Percentiles rank a stretch among this genome's conserved stretches.
These are phyloP conservation scores for Caenorhabditis sp. DNA, from an alignment of 2,888 invertebrate species.

Conservation along the genomic window DNA sequence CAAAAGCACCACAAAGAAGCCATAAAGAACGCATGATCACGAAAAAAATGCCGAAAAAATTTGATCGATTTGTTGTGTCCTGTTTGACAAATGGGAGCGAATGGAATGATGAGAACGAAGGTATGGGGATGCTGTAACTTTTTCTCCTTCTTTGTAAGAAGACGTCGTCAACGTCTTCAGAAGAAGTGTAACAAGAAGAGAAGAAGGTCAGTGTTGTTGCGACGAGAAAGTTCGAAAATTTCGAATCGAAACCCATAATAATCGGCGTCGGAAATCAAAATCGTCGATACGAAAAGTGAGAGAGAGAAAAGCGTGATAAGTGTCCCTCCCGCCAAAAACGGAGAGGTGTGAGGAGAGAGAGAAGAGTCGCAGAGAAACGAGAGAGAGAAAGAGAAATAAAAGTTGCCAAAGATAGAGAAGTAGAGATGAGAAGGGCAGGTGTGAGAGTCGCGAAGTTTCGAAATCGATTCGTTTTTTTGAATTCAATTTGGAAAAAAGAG, in stretches of 20 bases:
- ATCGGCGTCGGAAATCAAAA: neutral
- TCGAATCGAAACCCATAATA: too few species aligned
- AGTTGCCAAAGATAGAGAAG: conserved; percentile 10
- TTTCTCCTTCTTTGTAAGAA: conserved; percentile 4
- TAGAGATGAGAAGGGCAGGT: conserved; percentile 15
- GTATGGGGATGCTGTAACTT: conserved; percentile 34
- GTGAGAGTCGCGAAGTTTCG: neutral
- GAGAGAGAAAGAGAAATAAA: conserved; percentile 1
- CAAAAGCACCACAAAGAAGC: too few species aligned
- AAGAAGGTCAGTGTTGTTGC: conserved; percentile 3
- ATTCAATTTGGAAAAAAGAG: conserved; percentile 26
- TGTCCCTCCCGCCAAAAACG: neutral
- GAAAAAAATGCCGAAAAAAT: neutral
- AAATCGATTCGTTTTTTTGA: neutral
- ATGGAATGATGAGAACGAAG: conserved; percentile 13
- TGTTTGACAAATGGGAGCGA: conserved; percentile 40
- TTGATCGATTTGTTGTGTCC: conserved; percentile 11
- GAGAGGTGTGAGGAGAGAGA: conserved; percentile 12
- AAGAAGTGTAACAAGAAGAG: neutral
- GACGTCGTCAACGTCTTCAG: neutral
- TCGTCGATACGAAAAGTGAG: conserved; percentile 2
- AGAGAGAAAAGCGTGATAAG: neutral
- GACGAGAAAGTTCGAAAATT: conserved; percentile 3
- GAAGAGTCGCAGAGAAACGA: conserved; percentile 3
- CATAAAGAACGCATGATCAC: too few species aligned